phyloP scores from a whole-genome alignment of 1,140 invertebrate species.

The Schlechtendalia chinensis region DNA sequence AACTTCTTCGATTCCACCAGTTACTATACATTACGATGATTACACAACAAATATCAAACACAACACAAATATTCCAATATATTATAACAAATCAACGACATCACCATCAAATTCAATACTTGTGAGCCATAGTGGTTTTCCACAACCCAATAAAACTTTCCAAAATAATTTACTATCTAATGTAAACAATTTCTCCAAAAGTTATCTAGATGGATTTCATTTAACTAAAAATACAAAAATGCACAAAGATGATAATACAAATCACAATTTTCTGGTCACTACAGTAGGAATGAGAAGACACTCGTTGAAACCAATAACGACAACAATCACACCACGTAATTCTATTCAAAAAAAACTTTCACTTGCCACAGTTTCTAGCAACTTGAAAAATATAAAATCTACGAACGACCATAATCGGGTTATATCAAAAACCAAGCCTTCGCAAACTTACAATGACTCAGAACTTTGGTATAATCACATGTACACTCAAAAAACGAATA shows the following conservation, averaged over 20 bases:
- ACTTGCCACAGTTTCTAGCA: neutral
- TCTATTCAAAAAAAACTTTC: neutral
- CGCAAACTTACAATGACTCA: neutral
- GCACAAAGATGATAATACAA: neutral
- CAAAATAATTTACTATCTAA: neutral
- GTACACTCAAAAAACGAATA: neutral
- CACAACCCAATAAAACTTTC: neutral
- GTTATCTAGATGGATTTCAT: neutral
- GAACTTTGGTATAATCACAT: slow-evolving; percentile 19
- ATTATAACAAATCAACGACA: neutral
- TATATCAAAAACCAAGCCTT: neutral
- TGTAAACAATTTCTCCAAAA: neutral
- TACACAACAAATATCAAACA: neutral
- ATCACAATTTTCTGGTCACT: neutral
- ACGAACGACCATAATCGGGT: neutral
- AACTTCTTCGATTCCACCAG: neutral
- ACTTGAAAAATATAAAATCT: neutral
- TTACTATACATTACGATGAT: neutral
- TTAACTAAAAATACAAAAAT: neutral
- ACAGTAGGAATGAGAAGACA: neutral
- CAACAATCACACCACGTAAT: neutral
- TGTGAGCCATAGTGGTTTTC: neutral
- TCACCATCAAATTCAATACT: neutral
- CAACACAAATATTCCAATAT: neutral
- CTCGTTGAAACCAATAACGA: neutral